Base-by-base conservation (phyloP, 2,113 vertebrate genomes). In the Podocnemis expansa region DNA sequence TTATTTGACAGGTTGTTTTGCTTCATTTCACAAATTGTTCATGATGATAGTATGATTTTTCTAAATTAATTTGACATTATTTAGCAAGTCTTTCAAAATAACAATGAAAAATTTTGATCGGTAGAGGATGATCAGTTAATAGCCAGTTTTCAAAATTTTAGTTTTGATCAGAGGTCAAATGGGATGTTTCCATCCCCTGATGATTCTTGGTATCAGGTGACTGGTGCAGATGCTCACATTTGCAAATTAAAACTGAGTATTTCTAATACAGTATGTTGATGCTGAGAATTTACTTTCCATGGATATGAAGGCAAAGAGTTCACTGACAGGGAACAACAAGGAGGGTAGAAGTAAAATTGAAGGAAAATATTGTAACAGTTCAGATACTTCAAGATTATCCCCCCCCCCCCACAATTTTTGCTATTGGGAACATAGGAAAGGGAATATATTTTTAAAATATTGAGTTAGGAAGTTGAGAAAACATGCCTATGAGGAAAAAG, bases 351-450 rank as follows among this genome's bases (percentile, higher is more conserved):
- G 3, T 31, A 52, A 78, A 27, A 51, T 13, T 49, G 3, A 16
- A 49, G n/a, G 56, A 31, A 58, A n/a, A 27, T 10, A 27, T 25
- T 78, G 3, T 3, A 56, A 41, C 22, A n/a, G 22, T 52, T 56
- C 27, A 51, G 58, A n/a, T 27, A 27, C 16, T 58, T 56, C 1
- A 25, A 5, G 24, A 14, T 3, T 45, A n/a, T 45, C n/a, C n/a
- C n/a, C n/a, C n/a, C n/a, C n/a, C n/a, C n/a, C n/a, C n/a, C n/a
- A n/a, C n/a, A n/a, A n/a, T 49, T 83, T 22, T 56, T n/a, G 12
- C 27, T 2, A 1, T 47, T 45, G 55, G 47, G 29, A 0, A 34
- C 0, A 3, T 2, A 22, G 8, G 31, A 38, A 31, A 60, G 11
- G n/a, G n/a, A n/a, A 31, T 10, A 31, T 70, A 6, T 38, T 10